A percentile compares a stretch with the other conserved stretches of the same genome.
These are phyloP conservation scores for Cichladusa arquata DNA, from an alignment of 2,113 vertebrate genomes.

Conservation along the genomic window DNA sequence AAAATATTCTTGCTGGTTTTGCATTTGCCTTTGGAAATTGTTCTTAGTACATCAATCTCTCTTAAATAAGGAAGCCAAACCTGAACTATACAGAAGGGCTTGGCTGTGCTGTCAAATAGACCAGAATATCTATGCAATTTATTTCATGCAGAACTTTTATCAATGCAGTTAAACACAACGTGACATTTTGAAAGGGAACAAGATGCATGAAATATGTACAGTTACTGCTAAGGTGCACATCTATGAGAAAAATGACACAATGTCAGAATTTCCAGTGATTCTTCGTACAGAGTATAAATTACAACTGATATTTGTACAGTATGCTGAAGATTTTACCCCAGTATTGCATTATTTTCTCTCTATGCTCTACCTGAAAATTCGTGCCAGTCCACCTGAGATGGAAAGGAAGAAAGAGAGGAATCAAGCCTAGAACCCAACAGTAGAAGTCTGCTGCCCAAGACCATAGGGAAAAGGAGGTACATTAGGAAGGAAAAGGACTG, in stretches of 20 bases:
- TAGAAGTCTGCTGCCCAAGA: neutral
- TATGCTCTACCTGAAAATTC: neutral
- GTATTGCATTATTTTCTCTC: neutral
- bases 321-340: neutral
- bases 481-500: neutral
- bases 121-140: neutral
- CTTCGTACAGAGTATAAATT: neutral
- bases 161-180: neutral
- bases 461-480: neutral
- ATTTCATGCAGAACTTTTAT: neutral
- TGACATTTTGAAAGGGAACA: neutral
- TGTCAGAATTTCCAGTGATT: neutral
- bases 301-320: neutral
- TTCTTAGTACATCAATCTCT: neutral
- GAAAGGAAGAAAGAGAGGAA: neutral
- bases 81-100: neutral
- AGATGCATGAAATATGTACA: neutral
- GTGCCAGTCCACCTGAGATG: neutral
- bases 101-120: neutral
- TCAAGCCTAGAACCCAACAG: neutral
- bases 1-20: neutral
- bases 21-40: neutral
- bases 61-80: neutral
- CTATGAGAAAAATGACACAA: neutral
- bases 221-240: neutral